Evolutionary conservation across 2,797 vertebrate genomes (phyloP).

Genomic region (Harpagifer antarcticus): DNA sequence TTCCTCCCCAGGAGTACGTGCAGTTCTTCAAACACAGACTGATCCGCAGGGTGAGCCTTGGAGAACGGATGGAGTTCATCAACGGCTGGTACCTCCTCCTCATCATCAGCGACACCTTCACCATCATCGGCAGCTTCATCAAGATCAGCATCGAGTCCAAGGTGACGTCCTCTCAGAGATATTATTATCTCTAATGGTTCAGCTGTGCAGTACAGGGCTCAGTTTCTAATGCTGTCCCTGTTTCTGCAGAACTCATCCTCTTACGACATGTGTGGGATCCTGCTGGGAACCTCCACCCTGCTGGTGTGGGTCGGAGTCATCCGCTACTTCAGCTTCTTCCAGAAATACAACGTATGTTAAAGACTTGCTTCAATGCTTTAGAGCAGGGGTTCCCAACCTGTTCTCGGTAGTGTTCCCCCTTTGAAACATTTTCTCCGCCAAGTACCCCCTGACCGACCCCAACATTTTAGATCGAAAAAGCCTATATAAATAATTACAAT

Average conservation of each 20-base stretch:
- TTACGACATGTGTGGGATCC: constrained; percentile 92
- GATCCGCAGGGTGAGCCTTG: constrained; percentile 79
- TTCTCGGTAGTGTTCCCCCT: no score
- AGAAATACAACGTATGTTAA: constrained; percentile 93
- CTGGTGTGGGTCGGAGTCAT: constrained; percentile 96
- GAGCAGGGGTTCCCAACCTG: no score
- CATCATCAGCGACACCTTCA: constrained; percentile 92
- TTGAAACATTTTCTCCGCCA: no score
- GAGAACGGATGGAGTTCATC: constrained; percentile 91
- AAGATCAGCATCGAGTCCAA: constrained; percentile 96
- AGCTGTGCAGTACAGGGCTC: not conserved
- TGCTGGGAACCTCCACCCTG: constrained; percentile 94
- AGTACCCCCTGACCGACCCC: no score
- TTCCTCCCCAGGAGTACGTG: constrained; percentile 87
- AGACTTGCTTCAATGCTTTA: no score
- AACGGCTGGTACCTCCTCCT: constrained; percentile 96
- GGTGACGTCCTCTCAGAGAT: constrained; percentile 68
- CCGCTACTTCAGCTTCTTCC: constrained; percentile 96
- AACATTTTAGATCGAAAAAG: no score
- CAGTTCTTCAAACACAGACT: constrained; percentile 83
- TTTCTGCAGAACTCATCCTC: constrained; percentile 87
- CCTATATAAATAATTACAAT: no score
- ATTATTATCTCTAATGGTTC: not conserved
- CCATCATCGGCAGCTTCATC: constrained; percentile 91
- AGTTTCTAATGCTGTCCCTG: not conserved